These are phyloP conservation scores for Pseudococcus jackbeardsleyi DNA, from an alignment of 2,888 invertebrate species.

Conservation along the genomic window DNA sequence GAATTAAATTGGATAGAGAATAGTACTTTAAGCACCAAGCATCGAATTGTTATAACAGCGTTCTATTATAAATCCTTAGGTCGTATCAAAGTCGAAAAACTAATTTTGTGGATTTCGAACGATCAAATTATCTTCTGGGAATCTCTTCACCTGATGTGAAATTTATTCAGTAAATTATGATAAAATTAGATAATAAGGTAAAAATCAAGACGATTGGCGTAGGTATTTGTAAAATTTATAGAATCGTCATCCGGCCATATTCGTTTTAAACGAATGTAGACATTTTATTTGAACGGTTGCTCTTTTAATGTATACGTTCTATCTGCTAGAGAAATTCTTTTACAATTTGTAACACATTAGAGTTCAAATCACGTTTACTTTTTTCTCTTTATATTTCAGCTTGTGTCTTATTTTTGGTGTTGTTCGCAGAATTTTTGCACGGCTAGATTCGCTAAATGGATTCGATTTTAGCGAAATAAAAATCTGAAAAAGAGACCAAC, in stretches of 20 bases:
- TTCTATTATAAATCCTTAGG: background rate
- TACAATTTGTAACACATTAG: conserved; percentile 14
- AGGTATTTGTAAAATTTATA: background rate
- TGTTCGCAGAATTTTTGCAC: conserved; percentile 38
- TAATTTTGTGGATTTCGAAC: background rate
- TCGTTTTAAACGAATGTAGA: background rate
- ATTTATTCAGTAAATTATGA: background rate
- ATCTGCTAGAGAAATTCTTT: conserved; percentile 30
- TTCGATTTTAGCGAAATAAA: conserved; percentile 51
- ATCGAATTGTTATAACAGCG: background rate
- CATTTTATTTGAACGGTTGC: background rate
- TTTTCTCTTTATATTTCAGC: background rate
- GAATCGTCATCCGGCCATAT: background rate
- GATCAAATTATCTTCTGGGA: background rate
- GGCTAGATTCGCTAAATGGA: conserved; percentile 49
- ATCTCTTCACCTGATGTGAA: background rate
- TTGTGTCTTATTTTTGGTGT: conserved; percentile 33
- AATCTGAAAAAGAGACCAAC: background rate
- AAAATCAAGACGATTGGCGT: background rate
- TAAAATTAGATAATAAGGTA: background rate
- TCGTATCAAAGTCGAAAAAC: background rate
- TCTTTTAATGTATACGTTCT: background rate
- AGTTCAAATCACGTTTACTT: conserved; percentile 35
- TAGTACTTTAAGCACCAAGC: background rate
- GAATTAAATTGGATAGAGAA: background rate